Evolutionary conservation across 2,797 vertebrate species (phyloP).

Genomic region (Mus minutoides): DNA sequence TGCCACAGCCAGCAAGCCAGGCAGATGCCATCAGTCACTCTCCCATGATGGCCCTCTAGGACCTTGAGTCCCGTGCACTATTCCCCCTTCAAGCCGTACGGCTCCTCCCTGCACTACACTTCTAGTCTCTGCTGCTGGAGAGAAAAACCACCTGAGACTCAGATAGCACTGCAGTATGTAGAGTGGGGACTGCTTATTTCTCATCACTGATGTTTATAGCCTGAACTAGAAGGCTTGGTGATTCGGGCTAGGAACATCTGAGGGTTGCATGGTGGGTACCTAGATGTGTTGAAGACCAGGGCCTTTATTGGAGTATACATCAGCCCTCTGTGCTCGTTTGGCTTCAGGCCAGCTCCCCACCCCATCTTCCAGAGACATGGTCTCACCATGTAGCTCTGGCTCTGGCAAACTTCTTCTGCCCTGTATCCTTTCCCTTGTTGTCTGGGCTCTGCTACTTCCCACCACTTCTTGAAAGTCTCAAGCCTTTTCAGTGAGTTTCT

Average conservation of each 20-base stretch:
- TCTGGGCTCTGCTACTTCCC: neutral
- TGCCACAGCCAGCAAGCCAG: neutral
- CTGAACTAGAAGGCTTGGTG: neutral
- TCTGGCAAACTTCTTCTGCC: neutral
- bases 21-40: neutral
- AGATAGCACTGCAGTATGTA: neutral
- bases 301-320: neutral
- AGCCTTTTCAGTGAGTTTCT: neutral
- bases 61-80: accelerated
- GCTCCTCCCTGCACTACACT: neutral
- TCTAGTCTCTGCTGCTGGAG: neutral
- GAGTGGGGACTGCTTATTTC: neutral
- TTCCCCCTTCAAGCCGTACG: neutral
- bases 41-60: neutral
- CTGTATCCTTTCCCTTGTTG: neutral
- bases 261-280: neutral
- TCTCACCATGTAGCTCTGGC: neutral
- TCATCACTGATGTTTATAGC: neutral
- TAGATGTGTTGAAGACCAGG: neutral
- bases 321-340: neutral
- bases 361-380: neutral
- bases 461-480: neutral
- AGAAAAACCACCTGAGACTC: neutral
- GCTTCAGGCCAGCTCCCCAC: neutral
- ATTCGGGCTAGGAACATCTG: neutral